Evolutionary conservation across 2,888 invertebrate genomes (phyloP), one percentile per base, ranked within the genome.

Genomic region (Drosophila suboccidentalis): DNA sequence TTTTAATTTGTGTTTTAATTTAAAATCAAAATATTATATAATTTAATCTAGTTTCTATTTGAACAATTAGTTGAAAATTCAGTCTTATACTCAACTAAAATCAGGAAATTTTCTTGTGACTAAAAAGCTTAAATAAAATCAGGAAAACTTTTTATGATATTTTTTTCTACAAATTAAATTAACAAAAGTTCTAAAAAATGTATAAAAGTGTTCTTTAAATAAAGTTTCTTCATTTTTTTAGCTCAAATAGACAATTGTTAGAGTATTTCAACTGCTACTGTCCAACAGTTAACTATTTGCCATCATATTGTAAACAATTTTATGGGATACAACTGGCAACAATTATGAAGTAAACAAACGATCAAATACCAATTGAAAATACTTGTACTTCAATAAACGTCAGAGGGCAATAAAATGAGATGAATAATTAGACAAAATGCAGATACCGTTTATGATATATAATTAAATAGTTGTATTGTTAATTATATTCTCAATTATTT

Each of bases 391-490:
- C 46, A 47, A 15, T n/a, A 15, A 29, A n/a, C 47, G 15, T 15
- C 39, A n/a, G 46, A 4, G 2, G 26, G n/a, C 26, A 36, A n/a
- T n/a, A 19, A 36, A 51, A 11, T 36, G 4, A n/a, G 8, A 1
- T 22, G 4, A 36, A 22, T 50, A 36, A 50, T 50, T 4, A 36
- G n/a, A 38, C 10, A 22, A 51, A 29, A 8, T 15, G 47, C 47
- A n/a, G 26, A 47, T 29, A 29, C 15, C 4, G 19, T 51, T 51
- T 51, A 51, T 22, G 36, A 13, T n/a, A 22, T 51, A 36, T 51
- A n/a, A 51, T 51, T 51, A 51, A 34, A 19, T 51, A 51, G 50
- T 36, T 51, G 50, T 9, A 34, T 50, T 19, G 9, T n/a, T 51
- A 22, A 38, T 51, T 29, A 17, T 10, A 19, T 51, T 10, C n/a